Base-by-base conservation (phyloP, 2,888 invertebrate genomes). In the Meiosimyza platycephala region DNA sequence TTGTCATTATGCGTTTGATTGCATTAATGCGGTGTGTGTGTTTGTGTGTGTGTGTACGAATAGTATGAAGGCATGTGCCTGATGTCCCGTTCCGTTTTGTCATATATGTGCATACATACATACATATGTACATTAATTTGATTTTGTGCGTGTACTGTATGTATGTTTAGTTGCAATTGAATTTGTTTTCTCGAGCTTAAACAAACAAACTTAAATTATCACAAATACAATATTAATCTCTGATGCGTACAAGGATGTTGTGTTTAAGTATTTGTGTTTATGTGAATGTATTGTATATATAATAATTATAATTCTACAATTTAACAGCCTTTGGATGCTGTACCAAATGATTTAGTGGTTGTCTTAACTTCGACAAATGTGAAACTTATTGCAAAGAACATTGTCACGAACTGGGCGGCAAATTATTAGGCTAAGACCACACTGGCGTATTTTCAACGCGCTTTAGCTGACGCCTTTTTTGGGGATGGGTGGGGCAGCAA, bases 91-190 rank as follows among this genome's bases (percentile, higher is more conserved):
- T 60, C 13, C 9, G 54, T 16, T 13, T 57, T 50, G 28, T 55
- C 33, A 60, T 18, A 22, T 63, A 28, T 3, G 22, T 22, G 3
- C n/a, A n/a, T n/a, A n/a, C n/a, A n/a, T n/a, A 22, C 22, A 22
- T 28, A 28, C 28, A 28, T 4, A 28, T 28, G 28, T 28, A 47
- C 62, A 63, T 63, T 70, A 52, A 50, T 60, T 69, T 57, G 57
- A 68, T 64, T 68, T 18, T 65, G 52, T 51, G 65, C 28, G 40
- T 63, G 15, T 64, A 50, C 50, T 28, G 65, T 13, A 16, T 63
- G 15, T 64, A 50, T 64, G 28, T 51, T 64, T 64, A 50, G 51
- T 13, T 64, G 64, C 51, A 64, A 64, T 64, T 64, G 64, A 64
- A 64, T 51, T 64, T 64, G 64, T 64, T 64, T 50, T 22, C 28